Percentiles rank a stretch among this genome's conserved stretches.
These are phyloP conservation scores for Eleginops maclovinus DNA, from an alignment of 2,113 vertebrate species.

Conservation along the genomic window DNA sequence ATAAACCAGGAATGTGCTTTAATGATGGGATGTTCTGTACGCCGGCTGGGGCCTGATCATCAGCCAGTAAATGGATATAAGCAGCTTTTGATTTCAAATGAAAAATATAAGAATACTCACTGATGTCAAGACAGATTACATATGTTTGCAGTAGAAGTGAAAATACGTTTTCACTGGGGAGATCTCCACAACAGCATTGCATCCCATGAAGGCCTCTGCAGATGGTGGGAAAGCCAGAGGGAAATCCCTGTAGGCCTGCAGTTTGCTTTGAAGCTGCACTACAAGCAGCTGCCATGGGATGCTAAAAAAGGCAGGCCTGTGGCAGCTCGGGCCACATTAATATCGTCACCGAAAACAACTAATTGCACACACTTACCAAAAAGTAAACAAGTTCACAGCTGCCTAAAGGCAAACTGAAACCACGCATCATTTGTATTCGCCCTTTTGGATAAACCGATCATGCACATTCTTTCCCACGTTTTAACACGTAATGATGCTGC, in stretches of 20 bases:
- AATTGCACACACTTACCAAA: conserved; percentile 51
- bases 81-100: background rate
- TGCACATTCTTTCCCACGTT: conserved; percentile 44
- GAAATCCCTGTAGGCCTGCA: conserved; percentile 69
- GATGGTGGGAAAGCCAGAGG: conserved; percentile 80
- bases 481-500: background rate
- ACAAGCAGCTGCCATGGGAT: conserved; percentile 50
- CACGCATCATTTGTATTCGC: conserved; percentile 23
- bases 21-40: conserved; percentile 22
- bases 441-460: conserved; percentile 1
- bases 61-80: background rate
- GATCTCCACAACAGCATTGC: conserved; percentile 52
- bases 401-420: conserved; percentile 25
- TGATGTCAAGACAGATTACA: background rate
- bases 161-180: conserved; percentile 42
- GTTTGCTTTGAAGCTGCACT: conserved; percentile 71
- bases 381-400: conserved; percentile 24
- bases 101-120: conserved; percentile 10
- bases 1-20: conserved; percentile 35
- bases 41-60: background rate
- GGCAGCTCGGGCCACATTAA: conserved; percentile 53
- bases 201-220: conserved; percentile 59
- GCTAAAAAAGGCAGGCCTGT: conserved; percentile 43
- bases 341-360: conserved; percentile 45
- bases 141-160: conserved; percentile 12